Base-by-base conservation (phyloP, 2,113 vertebrate species). In the Clarias magur region DNA sequence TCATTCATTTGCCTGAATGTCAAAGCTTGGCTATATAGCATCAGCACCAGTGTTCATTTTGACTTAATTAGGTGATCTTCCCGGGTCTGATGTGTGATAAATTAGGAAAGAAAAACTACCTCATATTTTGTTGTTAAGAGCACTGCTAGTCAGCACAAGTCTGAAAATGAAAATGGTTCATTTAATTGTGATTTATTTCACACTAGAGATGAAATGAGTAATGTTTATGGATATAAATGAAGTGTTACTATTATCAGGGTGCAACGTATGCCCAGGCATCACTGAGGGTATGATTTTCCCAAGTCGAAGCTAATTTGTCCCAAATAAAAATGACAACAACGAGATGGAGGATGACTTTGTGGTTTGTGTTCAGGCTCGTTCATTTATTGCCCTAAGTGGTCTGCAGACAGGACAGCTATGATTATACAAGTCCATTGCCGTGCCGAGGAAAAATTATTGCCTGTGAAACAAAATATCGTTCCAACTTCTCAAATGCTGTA, bases 381-480 rank as follows among this genome's bases (percentile, higher is more conserved):
- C 87, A 91, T 95, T 95, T 95, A 95, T 95, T 95, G 93, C 94
- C 94, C 93, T 93, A 93, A 84, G 91, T 93, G 30, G 91, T 94
- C 92, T 92, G 93, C 91, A 93, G 92, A 94, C 91, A 95, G 92
- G 93, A 94, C 93, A 93, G 92, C 92, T 92, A 91, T 93, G 93
- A 95, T 95, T 93, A 93, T 88, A 94, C 92, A 94, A 93, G 94
- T 95, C 92, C 93, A 80, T 93, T 90, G 93, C 93, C 89, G 84
- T 93, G 90, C 94, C 92, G 92, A 92, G 89, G 87, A 93, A 89
- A 34, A 89, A 91, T 95, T 96, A 95, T 96, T 96, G 95, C 95
- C 91, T 93, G 91, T 90, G 89, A 91, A 90, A 91, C 87, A 94
- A 93, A 92, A 78, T 84, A 88, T 88, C 88, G 91, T 92, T 93